Percentiles rank a stretch among this genome's conserved stretches.
These are phyloP conservation scores for Heliconius melpomene DNA, from an alignment of 1,140 invertebrate genomes.

Conservation along the genomic window DNA sequence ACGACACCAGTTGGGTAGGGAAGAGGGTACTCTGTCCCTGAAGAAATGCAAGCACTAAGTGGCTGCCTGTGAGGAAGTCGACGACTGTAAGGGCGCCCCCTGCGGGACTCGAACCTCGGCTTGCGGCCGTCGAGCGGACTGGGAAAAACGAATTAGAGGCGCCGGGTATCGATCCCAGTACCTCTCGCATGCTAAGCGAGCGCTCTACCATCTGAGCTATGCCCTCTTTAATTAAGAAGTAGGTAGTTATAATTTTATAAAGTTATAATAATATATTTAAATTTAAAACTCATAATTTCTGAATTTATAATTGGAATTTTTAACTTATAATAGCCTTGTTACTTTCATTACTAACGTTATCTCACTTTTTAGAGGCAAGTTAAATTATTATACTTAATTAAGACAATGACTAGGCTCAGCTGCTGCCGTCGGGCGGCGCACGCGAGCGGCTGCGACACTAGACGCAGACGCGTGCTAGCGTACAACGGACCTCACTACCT, in stretches of 20 bases:
- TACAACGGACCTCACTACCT: conserved; percentile 20
- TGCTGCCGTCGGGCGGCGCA: conserved; percentile 65
- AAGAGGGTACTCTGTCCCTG: too few relatives aligned
- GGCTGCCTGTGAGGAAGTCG: too few relatives aligned
- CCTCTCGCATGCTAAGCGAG: conserved; percentile 94
- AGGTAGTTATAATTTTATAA: too few relatives aligned
- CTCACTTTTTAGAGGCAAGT: conserved; percentile 27
- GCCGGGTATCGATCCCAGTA: conserved; percentile 91
- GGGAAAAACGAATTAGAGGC: conserved; percentile 53
- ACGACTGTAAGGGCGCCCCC: too few relatives aligned
- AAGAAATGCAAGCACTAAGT: too few relatives aligned
- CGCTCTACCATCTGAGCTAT: conserved; percentile 94
- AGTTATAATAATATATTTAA: not conserved
- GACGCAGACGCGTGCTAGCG: conserved; percentile 18
- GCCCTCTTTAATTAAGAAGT: conserved; percentile 77
- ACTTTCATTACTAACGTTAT: conserved; percentile 32
- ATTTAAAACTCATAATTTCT: not conserved
- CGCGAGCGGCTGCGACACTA: conserved; percentile 47
- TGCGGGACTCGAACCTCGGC: too few relatives aligned
- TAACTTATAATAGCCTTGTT: conserved; percentile 25
- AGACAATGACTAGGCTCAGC: conserved; percentile 65
- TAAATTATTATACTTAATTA: conserved; percentile 62
- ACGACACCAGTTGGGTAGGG: too few relatives aligned
- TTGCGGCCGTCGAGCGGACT: too few relatives aligned
- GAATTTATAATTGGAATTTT: conserved; percentile 25